Conservation (phyloP, 2,797 vertebrate species). For the Enteromius trimaculatus region DNA sequence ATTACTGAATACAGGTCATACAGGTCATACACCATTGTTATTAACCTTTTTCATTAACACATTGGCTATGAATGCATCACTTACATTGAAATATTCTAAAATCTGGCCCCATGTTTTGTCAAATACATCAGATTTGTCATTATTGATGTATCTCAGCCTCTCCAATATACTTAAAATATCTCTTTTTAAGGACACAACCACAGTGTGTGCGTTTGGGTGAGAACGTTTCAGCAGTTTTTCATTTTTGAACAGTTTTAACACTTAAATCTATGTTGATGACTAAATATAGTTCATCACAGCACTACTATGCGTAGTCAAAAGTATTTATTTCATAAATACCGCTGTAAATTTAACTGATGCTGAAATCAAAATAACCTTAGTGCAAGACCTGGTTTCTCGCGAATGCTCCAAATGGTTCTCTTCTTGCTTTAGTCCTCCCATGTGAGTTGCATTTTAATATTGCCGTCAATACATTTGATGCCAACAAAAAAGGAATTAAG, state of each 20-base stretch:
- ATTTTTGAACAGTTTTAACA: background rate
- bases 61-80: background rate
- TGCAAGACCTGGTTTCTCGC: background rate
- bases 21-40: background rate
- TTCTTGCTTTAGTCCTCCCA: constrained; percentile 26
- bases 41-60: background rate
- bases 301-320: background rate
- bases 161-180: background rate
- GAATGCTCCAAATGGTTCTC: constrained; percentile 27
- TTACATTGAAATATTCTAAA: background rate
- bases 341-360: background rate
- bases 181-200: background rate
- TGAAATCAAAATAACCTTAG: background rate
- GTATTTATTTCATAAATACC: background rate
- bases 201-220: background rate
- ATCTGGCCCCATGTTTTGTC: background rate
- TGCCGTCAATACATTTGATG: constrained; percentile 31
- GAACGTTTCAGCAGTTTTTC: background rate
- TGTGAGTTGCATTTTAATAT: constrained; percentile 11
- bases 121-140: background rate
- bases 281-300: background rate
- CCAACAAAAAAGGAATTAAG: constrained; percentile 34
- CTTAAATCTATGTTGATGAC: background rate
- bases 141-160: background rate
- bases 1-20: no score